Evolutionary conservation across 2,113 vertebrate genomes (phyloP), one percentile per base, ranked within the genome.

Genomic region (Corythaixoides concolor): DNA sequence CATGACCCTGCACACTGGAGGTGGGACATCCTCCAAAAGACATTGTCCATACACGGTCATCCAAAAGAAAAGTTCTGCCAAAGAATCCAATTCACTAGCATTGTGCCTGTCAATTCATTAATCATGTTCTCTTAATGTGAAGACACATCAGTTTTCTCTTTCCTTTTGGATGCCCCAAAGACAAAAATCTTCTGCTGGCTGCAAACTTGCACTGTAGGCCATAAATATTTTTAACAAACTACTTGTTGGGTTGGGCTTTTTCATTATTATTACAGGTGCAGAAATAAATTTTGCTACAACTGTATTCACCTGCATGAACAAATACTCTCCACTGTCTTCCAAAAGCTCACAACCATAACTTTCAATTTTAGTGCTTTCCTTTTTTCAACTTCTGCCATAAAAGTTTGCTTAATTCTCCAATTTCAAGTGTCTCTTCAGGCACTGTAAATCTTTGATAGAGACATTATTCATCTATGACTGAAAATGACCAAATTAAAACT

Each of bases 221-320:
- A 93, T 88, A 96, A 93, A 91, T 82, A 85, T 68, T 95, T 95
- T 78, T 88, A 79, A 79, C 12, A 88, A 85, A 82, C 11, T 3
- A 26, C 27, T 80, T 70, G 26, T 52, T 73, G 27, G 30, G 16
- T 64, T 79, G 43, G 13, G 16, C 52, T 14, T 90, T 85, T 70
- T 58, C 19, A 41, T 73, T 90, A 59, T 83, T 81, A 12, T 83
- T 88, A 23, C 15, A 69, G 41, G 17, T 37, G 12, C 41, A 79
- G 41, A 69, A 89, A 81, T 58, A 89, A 64, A 83, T 94, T 82
- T 79, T 82, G 11, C n/a, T 89, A n/a, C 21, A 87, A 15, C 7
- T 89, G 16, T 28, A 21, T 89, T 91, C 58, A 58, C 10, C 32
- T 72, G 24, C 30, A n/a, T 17, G 50, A 33, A 56, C 62, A 87